Conservation (phyloP, 2,888 invertebrate genomes). For the Ormyrus thymus region DNA sequence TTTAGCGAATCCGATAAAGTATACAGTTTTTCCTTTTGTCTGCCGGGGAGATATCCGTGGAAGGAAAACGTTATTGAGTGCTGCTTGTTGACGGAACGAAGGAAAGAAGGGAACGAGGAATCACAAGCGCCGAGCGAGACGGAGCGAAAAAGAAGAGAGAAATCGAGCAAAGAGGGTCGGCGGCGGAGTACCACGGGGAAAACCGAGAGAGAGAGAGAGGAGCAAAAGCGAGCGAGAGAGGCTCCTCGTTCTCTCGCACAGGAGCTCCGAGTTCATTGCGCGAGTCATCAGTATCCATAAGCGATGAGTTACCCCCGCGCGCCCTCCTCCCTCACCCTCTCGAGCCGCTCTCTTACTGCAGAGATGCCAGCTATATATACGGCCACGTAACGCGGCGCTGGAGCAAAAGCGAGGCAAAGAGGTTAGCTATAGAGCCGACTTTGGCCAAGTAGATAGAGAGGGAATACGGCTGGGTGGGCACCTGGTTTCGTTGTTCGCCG, state of each 20-base stretch:
- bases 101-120: conserved; percentile 37
- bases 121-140: conserved; percentile 2
- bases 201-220: conserved; percentile 55
- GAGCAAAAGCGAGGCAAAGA: neutral
- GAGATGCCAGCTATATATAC: too few species aligned
- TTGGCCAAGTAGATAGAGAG: conserved; percentile 51
- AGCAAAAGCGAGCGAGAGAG: conserved; percentile 56
- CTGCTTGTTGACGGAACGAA: conserved; percentile 62
- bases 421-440: conserved; percentile 5
- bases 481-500: conserved; percentile 70
- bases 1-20: conserved; percentile 54
- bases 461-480: conserved; percentile 66
- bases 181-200: neutral
- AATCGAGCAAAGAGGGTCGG: conserved; percentile 52
- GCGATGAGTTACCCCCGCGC: conserved; percentile 78
- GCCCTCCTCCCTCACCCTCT: conserved; percentile 32
- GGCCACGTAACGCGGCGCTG: conserved; percentile 7
- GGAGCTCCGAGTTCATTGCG: conserved; percentile 78
- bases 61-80: conserved; percentile 70
- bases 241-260: conserved; percentile 60
- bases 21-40: conserved; percentile 54
- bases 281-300: conserved; percentile 87
- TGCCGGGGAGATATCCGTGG: conserved; percentile 50
- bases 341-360: neutral
- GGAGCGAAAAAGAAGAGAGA: conserved; percentile 32